Conservation (phyloP, 2,888 invertebrate genomes). For the Apantesis nais region DNA sequence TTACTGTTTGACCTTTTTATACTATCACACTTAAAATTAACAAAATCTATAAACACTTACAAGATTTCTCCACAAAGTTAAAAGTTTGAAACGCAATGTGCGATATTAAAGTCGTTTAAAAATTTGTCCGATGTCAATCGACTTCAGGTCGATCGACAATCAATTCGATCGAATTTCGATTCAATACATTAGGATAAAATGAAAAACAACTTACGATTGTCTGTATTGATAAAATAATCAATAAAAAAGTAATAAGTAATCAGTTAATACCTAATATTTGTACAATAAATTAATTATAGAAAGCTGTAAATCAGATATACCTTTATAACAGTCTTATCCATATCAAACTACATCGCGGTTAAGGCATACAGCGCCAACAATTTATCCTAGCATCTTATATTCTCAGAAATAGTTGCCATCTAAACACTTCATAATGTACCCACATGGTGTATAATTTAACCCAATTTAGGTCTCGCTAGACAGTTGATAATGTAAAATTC, state of each 20-base stretch:
- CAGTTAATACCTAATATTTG: neutral
- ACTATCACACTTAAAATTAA: neutral
- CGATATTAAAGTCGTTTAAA: no score
- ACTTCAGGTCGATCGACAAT: no score
- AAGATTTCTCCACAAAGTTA: neutral
- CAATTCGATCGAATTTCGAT: neutral
- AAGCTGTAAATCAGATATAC: neutral
- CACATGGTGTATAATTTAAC: constrained; percentile 27
- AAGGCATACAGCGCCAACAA: neutral
- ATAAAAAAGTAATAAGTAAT: neutral
- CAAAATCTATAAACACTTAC: neutral
- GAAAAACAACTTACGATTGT: neutral
- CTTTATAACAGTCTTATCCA: neutral
- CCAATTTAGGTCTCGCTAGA: constrained; percentile 17
- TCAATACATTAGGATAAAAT: neutral
- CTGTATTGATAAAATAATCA: neutral
- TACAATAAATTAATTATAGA: neutral
- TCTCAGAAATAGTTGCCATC: neutral
- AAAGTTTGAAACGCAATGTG: neutral
- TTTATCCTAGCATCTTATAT: neutral
- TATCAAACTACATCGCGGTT: neutral
- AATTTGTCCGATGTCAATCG: neutral
- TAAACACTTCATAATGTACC: constrained; percentile 26
- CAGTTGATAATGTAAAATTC: constrained; percentile 11
- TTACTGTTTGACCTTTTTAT: constrained; percentile 1